Percentiles rank a stretch among this genome's conserved stretches.
Evolutionary conservation across 35 echinoderm and acorn worm species (phyloP).

Genomic region (Chiridota heheva): DNA sequence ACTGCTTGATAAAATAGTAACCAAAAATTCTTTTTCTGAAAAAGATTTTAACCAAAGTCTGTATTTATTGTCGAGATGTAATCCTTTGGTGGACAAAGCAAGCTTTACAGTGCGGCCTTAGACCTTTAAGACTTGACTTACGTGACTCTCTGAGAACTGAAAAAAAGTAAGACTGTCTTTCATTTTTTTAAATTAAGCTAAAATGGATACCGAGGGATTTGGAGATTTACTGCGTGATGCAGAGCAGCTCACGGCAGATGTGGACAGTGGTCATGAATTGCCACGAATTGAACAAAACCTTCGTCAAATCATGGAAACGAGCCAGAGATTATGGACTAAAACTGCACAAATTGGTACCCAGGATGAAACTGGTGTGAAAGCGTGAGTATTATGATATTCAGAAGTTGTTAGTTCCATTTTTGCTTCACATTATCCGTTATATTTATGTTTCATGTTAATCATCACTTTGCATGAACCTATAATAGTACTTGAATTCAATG

Average conservation of each 20-base stretch:
- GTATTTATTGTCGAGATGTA: too few relatives aligned
- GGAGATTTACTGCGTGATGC: constrained; percentile 92
- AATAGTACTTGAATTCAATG: background rate
- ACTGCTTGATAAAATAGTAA: too few relatives aligned
- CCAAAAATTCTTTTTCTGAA: too few relatives aligned
- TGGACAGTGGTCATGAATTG: constrained; percentile 86
- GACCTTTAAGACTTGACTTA: too few relatives aligned
- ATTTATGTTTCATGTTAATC: background rate
- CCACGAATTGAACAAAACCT: constrained; percentile 87
- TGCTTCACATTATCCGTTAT: background rate
- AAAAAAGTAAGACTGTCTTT: too few relatives aligned
- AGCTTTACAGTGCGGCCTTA: too few relatives aligned
- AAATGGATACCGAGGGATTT: constrained; percentile 79
- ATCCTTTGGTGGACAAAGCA: too few relatives aligned
- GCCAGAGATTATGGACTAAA: constrained; percentile 94
- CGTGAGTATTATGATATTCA: constrained; percentile 77
- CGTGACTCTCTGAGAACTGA: too few relatives aligned
- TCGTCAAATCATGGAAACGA: constrained; percentile 94
- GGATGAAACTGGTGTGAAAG: constrained; percentile 95
- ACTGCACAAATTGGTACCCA: constrained; percentile 85
- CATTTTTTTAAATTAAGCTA: too few relatives aligned
- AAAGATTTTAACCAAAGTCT: too few relatives aligned
- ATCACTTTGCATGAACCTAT: background rate
- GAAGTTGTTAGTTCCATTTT: constrained; percentile 1
- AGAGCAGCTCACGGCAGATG: constrained; percentile 96